Evolutionary conservation across 2,113 vertebrate genomes (phyloP).

Genomic region (Fregetta grallaria): DNA sequence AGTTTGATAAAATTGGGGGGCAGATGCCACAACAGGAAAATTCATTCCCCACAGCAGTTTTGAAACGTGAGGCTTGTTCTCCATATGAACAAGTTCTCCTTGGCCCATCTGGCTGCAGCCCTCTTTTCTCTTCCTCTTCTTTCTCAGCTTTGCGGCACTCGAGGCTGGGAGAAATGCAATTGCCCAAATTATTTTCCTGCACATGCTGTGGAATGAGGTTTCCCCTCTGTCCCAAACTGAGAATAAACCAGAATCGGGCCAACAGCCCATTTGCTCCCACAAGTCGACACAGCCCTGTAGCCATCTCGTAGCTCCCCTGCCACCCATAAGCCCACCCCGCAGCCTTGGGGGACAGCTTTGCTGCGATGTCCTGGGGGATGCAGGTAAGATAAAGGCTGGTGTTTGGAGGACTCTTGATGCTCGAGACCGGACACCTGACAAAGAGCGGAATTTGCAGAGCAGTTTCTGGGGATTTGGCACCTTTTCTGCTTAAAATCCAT

Average conservation of each 20-base stretch:
- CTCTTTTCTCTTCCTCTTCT: neutral
- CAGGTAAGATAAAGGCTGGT: neutral
- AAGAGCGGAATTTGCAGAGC: neutral
- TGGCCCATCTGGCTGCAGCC: neutral
- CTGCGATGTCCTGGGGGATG: neutral
- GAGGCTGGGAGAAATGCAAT: neutral
- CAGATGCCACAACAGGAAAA: neutral
- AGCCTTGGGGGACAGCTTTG: neutral
- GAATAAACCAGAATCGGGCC: neutral
- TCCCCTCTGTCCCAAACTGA: neutral
- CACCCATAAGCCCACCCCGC: fast-evolving
- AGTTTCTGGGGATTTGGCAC: neutral
- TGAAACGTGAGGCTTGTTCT: neutral
- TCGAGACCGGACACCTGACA: fast-evolving
- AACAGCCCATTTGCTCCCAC: neutral
- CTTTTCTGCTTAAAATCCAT: neutral
- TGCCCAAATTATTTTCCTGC: neutral
- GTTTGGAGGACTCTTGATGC: neutral
- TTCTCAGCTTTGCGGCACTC: neutral
- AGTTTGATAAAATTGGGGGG: neutral
- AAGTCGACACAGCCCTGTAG: fast-evolving
- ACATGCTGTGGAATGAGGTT: neutral
- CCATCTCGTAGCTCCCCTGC: fast-evolving
- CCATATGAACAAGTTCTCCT: no score
- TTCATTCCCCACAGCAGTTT: neutral